Evolutionary conservation across 2,113 vertebrate genomes (phyloP).

Genomic region (Microtus montanus): DNA sequence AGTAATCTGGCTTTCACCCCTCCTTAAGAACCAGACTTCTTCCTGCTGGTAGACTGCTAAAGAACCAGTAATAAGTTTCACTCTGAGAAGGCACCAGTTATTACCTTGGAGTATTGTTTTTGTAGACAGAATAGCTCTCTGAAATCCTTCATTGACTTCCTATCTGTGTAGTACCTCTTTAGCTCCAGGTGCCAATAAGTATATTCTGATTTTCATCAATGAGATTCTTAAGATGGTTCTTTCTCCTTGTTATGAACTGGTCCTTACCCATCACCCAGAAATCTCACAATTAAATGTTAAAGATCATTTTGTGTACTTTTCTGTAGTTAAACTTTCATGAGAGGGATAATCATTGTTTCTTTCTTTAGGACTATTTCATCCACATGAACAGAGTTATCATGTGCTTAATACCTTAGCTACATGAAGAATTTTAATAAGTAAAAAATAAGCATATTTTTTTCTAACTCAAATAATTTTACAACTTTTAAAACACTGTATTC

Average conservation of each 20-base stretch:
- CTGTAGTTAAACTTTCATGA: not conserved
- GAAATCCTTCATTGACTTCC: not conserved
- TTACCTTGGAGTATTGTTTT: not conserved
- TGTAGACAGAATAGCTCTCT: not conserved
- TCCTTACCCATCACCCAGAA: not conserved
- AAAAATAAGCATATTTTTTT: not conserved
- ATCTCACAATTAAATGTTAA: not conserved
- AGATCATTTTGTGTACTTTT: not conserved
- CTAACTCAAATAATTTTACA: not conserved
- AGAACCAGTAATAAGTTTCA: not conserved
- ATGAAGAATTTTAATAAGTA: not conserved
- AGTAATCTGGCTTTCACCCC: not conserved
- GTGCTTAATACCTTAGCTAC: not conserved
- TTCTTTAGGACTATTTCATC: not conserved
- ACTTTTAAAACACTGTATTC: not conserved
- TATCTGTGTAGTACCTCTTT: not conserved
- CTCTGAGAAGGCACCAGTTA: not conserved
- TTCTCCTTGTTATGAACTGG: not conserved
- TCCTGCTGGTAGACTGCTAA: not conserved
- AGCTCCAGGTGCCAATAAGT: not conserved
- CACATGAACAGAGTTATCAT: not conserved
- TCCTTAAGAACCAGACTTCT: not conserved
- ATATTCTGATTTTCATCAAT: not conserved
- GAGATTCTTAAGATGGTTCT: not conserved
- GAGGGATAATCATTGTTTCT: not conserved